Conservation (phyloP, 2,888 invertebrate genomes). For the Anaspis maculata region DNA sequence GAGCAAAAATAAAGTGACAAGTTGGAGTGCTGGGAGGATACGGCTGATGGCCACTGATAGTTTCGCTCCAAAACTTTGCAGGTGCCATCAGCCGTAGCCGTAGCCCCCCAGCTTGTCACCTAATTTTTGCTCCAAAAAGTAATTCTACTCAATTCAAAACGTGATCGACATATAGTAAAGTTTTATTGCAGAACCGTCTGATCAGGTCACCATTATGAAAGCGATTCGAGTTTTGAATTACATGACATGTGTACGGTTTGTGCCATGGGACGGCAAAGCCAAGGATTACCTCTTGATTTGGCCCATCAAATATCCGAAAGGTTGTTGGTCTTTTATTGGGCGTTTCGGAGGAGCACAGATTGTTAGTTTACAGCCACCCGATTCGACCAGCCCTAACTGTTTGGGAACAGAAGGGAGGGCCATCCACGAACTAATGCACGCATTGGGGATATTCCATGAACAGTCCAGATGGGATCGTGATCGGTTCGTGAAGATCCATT, state of each 20-base stretch:
- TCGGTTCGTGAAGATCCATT: slow-evolving; percentile 58
- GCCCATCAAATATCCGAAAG: slow-evolving; percentile 57
- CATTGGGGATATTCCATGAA: slow-evolving; percentile 75
- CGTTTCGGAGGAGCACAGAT: slow-evolving; percentile 65
- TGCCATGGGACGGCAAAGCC: slow-evolving; percentile 55
- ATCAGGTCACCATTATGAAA: slow-evolving; percentile 50
- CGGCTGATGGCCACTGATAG: no score
- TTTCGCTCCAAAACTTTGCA: no score
- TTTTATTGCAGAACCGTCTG: slow-evolving; percentile 41
- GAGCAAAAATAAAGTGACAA: no score
- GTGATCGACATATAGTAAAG: no score
- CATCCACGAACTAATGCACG: slow-evolving; percentile 75
- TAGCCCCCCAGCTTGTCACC: no score
- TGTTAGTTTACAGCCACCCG: slow-evolving; percentile 59
- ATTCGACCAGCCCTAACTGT: slow-evolving; percentile 53
- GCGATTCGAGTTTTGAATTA: slow-evolving; percentile 54
- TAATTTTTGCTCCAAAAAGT: no score
- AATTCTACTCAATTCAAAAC: no score
- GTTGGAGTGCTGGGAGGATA: no score
- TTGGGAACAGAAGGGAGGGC: slow-evolving; percentile 61
- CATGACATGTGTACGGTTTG: slow-evolving; percentile 57
- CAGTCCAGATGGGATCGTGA: slow-evolving; percentile 70
- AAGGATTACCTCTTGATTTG: slow-evolving; percentile 58
- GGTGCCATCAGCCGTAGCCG: no score
- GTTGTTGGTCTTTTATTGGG: slow-evolving; percentile 74